phyloP scores from a whole-genome alignment of 1,140 invertebrate species.

The Drosophila kurseongensis region DNA sequence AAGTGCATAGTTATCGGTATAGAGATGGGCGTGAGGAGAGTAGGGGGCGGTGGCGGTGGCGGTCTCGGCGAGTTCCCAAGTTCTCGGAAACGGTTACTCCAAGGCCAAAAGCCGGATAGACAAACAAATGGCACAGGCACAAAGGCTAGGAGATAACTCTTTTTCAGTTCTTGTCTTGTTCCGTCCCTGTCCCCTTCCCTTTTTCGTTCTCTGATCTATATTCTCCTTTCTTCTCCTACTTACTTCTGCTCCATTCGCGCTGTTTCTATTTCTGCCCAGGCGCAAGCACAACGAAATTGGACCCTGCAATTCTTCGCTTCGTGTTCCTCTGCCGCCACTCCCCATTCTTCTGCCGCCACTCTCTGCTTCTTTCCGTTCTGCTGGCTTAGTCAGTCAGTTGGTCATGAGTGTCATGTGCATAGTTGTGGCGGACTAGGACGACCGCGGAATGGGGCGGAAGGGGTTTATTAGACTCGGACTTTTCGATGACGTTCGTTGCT shows the following conservation, averaged over 20 bases:
- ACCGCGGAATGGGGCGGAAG: neutral
- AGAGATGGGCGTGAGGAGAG: conserved; percentile 30
- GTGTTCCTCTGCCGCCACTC: conserved; percentile 1
- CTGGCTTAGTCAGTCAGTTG: conserved; percentile 79
- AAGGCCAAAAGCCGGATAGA: conserved; percentile 64
- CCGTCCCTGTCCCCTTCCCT: neutral
- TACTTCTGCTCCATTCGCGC: conserved; percentile 30
- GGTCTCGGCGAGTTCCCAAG: conserved; percentile 2
- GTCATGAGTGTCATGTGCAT: conserved; percentile 80
- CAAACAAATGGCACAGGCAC: conserved; percentile 45
- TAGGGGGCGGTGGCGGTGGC: neutral
- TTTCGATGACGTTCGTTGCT: conserved; percentile 15
- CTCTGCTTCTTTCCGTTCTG: conserved; percentile 29
- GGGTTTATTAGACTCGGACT: conserved; percentile 14
- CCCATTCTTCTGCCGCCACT: conserved; percentile 1
- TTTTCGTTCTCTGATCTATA: neutral
- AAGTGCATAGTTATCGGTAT: conserved; percentile 53
- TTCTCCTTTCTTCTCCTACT: neutral
- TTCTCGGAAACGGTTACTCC: conserved; percentile 79
- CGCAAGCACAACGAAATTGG: conserved; percentile 1
- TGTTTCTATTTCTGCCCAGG: conserved; percentile 43
- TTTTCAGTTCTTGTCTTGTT: neutral
- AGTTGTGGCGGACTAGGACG: conserved; percentile 24
- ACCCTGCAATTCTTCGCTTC: conserved; percentile 8
- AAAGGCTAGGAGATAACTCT: conserved; percentile 31